Evolutionary conservation across 2,113 vertebrate species (phyloP), one percentile per base, ranked within the genome.

Genomic region (Atlantisia rogersi): DNA sequence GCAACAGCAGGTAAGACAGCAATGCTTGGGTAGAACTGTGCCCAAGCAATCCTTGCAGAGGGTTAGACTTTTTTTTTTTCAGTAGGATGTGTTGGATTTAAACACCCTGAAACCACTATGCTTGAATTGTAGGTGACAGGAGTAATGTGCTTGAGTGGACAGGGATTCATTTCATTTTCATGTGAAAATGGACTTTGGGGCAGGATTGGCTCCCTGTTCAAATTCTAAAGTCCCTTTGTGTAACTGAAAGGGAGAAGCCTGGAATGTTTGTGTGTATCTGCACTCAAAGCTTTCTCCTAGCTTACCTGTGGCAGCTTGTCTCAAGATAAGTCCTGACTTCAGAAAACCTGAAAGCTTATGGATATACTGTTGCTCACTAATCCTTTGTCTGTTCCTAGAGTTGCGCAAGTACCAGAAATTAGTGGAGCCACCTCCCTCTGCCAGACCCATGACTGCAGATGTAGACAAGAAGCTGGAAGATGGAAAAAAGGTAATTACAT

Each of bases 381-480:
- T 64, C 67, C 46, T 50, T 42, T 80, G 24, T 59, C 53, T 84
- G 52, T 75, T 87, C 55, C 65, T 92, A 99, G 99, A 99, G 92
- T 62, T 99, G 75, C 97, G 90, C 22, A 98, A 98, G 84, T 98
- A 98, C 94, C 98, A 98, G 94, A 98, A 97, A 85, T 97, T 99
- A 96, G 79, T 98, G 39, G 97, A 98, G 37, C 97, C 98, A 1
- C 98, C 98, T 32, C 98, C 97, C 78, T 97, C 98, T 12, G 90
- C 98, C 25, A 98, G 97, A 31, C 93, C 95, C 29, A 96, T 99
- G 29, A 98, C 98, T 25, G 83, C 16, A 59, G 97, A 99, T 58
- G 98, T 98, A 46, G 99, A 99, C 86, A 98, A 98, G 81, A 99
- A 99, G 86, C 97, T 99, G 88, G 98, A 99, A 46, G 99, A 99